phyloP scores from a whole-genome alignment of 1,140 invertebrate genomes.

The Drosophila bipectinata region DNA sequence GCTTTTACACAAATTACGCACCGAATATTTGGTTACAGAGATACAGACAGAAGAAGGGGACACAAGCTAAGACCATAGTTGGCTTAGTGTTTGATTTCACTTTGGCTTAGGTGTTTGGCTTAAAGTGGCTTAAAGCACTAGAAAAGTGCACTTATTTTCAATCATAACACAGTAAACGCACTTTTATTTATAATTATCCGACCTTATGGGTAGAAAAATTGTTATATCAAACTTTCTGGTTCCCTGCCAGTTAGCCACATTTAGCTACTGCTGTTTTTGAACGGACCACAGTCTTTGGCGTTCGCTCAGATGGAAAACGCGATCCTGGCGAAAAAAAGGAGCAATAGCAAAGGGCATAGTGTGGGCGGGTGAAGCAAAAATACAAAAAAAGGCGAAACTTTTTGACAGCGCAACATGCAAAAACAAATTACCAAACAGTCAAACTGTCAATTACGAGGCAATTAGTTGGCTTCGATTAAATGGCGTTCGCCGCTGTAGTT shows the following conservation, averaged over 20 bases:
- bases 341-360: background rate
- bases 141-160: background rate
- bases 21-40: slow-evolving; percentile 55
- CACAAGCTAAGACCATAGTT: background rate
- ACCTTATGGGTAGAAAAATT: slow-evolving; percentile 16
- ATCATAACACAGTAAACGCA: background rate
- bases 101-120: slow-evolving; percentile 16
- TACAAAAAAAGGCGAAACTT: slow-evolving; percentile 50
- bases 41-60: background rate
- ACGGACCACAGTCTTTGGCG: slow-evolving; percentile 31
- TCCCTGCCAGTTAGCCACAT: slow-evolving; percentile 13
- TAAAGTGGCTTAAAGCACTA: slow-evolving; percentile 11
- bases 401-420: slow-evolving; percentile 76
- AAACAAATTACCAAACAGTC: slow-evolving; percentile 78
- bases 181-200: background rate
- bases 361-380: background rate
- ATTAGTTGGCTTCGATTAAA: slow-evolving; percentile 73
- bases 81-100: slow-evolving; percentile 12
- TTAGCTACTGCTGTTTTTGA: slow-evolving; percentile 42
- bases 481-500: slow-evolving; percentile 47
- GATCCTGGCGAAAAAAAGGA: slow-evolving; percentile 2
- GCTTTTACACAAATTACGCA: slow-evolving; percentile 79
- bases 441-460: slow-evolving; percentile 75
- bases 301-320: slow-evolving; percentile 32
- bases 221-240: slow-evolving; percentile 31